Evolutionary conservation across 2,113 vertebrate species (phyloP), one percentile per base, ranked within the genome.

Genomic region (Gobio gobio): DNA sequence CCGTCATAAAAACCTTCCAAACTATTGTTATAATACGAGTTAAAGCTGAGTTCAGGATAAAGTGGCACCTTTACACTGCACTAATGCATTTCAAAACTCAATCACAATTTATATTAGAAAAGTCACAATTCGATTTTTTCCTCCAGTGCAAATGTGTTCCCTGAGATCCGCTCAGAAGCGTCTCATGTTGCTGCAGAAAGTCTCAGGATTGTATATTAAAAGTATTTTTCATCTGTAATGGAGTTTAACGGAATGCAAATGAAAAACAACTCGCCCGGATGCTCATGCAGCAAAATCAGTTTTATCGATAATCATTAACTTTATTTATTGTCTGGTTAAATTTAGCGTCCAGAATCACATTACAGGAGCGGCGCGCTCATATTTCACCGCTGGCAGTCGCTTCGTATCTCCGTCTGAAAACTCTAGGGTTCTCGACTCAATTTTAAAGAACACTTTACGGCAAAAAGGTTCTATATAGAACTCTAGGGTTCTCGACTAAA

Each of bases 281-380:
- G 88, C 84, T 89, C 79, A 88, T 93, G 90, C 70, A 83, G 89
- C 82, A 86, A 86, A 90, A 92, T 92, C 87, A 90, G 84, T 82
- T 88, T 84, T 87, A 92, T 90, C 88, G 87, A 87, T 89, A 82
- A 89, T 80, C 86, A 86, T 89, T 89, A 91, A 82, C 84, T 82
- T 87, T 85, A 87, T 83, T 91, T 91, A 90, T 91, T 87, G 90
- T 90, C 88, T 90, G 87, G 86, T 84, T 82, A 83, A 61, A 74
- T 79, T 76, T 84, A 85, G 86, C 61, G 89, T 92, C 87, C 87
- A 87, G 90, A 89, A 87, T 13, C 20, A 83, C 85, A 92, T 91
- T 56, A 56, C 90, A 88, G 88, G 92, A 91, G 85, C 86, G 73
- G 88, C 83, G 88, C n/a, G 66, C 58, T 92, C 89, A 68, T 93